Percentiles rank a stretch among this genome's conserved stretches.
Evolutionary conservation across 2,888 invertebrate species (phyloP).

Genomic region (Drosophila kuntzei): DNA sequence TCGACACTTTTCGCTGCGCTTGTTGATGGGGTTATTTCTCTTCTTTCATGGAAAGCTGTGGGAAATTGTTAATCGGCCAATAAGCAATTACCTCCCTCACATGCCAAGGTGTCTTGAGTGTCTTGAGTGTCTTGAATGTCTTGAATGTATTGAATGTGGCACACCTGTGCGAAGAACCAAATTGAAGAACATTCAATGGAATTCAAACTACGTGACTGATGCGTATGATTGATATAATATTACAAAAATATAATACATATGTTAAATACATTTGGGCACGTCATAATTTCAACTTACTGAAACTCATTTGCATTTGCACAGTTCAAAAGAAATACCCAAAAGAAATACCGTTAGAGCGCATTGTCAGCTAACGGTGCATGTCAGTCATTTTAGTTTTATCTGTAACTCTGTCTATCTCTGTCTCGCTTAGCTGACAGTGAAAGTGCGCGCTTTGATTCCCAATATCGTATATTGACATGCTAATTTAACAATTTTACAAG

Average conservation of each 20-base stretch:
- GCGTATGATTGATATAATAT: slow-evolving; percentile 42
- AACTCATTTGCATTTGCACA: slow-evolving; percentile 57
- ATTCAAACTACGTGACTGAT: slow-evolving; percentile 56
- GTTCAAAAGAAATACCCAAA: slow-evolving; percentile 18
- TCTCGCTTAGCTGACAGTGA: slow-evolving; percentile 49
- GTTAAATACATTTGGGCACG: slow-evolving; percentile 30
- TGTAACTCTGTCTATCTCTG: background rate
- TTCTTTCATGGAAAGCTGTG: slow-evolving; percentile 7
- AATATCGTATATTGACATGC: slow-evolving; percentile 57
- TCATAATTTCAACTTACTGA: slow-evolving; percentile 48
- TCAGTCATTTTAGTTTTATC: slow-evolving; percentile 35
- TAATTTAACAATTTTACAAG: slow-evolving; percentile 55
- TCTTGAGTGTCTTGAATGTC: background rate
- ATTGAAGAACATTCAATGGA: slow-evolving; percentile 23
- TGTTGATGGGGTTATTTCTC: background rate
- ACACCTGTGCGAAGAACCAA: slow-evolving; percentile 48
- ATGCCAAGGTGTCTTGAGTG: slow-evolving; percentile 47
- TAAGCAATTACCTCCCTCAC: slow-evolving; percentile 48
- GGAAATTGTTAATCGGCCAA: slow-evolving; percentile 32
- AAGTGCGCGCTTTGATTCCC: slow-evolving; percentile 54
- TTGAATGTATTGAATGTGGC: slow-evolving; percentile 26
- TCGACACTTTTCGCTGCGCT: slow-evolving; percentile 3
- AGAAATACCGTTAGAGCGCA: slow-evolving; percentile 69
- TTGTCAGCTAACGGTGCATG: slow-evolving; percentile 65
- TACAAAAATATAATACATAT: background rate